Conservation (phyloP, 2,113 vertebrate genomes). For the Onychostoma macrolepis region DNA sequence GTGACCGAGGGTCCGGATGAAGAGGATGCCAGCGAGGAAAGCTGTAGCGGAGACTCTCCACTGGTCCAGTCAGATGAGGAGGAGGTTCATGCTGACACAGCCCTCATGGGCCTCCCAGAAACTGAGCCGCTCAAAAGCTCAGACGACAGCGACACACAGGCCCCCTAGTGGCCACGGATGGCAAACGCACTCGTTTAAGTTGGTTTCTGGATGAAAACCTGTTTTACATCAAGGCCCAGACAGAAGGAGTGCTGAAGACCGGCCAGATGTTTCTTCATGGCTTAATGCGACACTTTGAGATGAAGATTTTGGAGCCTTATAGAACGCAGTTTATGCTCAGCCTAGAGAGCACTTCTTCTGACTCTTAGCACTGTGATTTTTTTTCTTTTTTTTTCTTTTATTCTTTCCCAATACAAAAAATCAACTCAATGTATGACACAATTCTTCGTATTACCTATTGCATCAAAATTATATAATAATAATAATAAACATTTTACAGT, state of each 20-base stretch:
- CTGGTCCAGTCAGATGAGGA: constrained; percentile 90
- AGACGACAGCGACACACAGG: constrained; percentile 87
- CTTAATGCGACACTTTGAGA: neutral
- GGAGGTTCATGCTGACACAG: constrained; percentile 86
- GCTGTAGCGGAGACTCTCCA: constrained; percentile 67
- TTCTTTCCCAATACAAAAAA: constrained; percentile 31
- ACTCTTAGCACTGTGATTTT: constrained; percentile 42
- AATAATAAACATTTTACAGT: constrained; percentile 43
- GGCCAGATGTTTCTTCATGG: neutral
- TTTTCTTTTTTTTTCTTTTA: constrained; percentile 8
- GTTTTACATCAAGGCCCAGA: neutral
- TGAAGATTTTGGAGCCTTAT: neutral
- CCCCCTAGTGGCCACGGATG: constrained; percentile 50
- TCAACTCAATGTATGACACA: constrained; percentile 19
- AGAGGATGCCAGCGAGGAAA: constrained; percentile 70
- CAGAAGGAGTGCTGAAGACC: neutral
- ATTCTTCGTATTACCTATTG: constrained; percentile 38
- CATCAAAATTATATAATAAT: constrained; percentile 15
- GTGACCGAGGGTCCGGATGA: constrained; percentile 61
- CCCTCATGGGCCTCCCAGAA: constrained; percentile 72
- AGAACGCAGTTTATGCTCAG: neutral
- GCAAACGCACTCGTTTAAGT: neutral
- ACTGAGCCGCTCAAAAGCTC: constrained; percentile 60
- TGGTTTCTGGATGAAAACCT: constrained; percentile 3
- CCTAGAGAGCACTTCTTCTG: constrained; percentile 21